Conservation (phyloP, 2,113 vertebrate species). For the Archocentrus centrarchus region DNA sequence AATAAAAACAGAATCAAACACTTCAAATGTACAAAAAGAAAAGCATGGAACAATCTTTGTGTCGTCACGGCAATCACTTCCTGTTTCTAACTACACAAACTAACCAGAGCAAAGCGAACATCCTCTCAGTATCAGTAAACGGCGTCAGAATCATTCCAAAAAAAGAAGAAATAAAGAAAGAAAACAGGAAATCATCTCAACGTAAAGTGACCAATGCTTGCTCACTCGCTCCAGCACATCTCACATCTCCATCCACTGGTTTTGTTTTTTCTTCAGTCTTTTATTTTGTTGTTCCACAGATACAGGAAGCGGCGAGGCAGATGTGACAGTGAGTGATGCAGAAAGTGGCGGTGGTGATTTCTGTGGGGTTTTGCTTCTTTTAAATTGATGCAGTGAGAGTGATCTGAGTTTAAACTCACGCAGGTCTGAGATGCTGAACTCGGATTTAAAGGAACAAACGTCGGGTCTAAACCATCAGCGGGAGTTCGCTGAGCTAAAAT, state of each 20-base stretch:
- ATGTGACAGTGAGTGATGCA: background rate
- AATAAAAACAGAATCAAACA: constrained; percentile 36
- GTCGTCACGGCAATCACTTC: constrained; percentile 65
- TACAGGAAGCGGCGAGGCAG: constrained; percentile 50
- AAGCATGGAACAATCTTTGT: constrained; percentile 65
- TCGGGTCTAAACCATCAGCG: no score
- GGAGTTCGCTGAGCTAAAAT: background rate
- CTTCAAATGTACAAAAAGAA: constrained; percentile 48
- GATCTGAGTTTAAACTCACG: background rate
- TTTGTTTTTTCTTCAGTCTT: background rate
- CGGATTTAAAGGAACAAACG: background rate
- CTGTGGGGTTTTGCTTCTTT: no score
- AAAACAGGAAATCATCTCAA: constrained; percentile 22
- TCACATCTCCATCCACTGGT: background rate
- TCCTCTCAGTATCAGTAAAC: constrained; percentile 26
- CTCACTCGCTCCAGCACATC: background rate
- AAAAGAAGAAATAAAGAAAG: background rate
- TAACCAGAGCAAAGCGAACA: constrained; percentile 56
- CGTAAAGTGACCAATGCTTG: constrained; percentile 53
- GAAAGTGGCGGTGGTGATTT: background rate
- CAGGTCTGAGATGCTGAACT: background rate
- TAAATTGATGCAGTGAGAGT: background rate
- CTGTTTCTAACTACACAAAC: constrained; percentile 35
- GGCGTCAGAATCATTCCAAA: constrained; percentile 22
- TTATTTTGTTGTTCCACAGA: constrained; percentile 27